Evolutionary conservation across 2,888 invertebrate species (phyloP).

Genomic region (Dyspetes luteomarginatus): DNA sequence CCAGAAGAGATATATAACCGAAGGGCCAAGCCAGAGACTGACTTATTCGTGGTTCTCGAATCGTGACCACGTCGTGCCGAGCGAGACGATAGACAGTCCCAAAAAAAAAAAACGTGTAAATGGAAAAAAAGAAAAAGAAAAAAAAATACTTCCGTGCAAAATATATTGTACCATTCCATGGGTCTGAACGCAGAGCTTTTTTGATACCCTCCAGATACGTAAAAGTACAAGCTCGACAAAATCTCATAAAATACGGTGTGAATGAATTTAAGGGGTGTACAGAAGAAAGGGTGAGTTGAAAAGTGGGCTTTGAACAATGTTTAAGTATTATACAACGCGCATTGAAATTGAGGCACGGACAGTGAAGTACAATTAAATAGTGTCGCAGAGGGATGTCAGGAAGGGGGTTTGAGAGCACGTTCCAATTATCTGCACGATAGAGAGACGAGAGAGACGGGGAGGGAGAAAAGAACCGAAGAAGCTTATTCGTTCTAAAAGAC

Average conservation of each 20-base stretch:
- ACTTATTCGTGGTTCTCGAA: constrained; percentile 46
- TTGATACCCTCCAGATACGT: no score
- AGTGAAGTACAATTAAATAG: background rate
- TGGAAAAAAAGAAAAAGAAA: background rate
- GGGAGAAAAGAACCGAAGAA: no score
- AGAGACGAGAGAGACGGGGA: constrained; percentile 18
- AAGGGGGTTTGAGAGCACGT: constrained; percentile 70
- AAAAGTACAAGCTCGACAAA: no score
- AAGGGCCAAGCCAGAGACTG: constrained; percentile 38
- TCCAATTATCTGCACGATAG: constrained; percentile 76
- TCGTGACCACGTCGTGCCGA: constrained; percentile 30
- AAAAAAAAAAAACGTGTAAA: constrained; percentile 4
- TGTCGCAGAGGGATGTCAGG: constrained; percentile 13
- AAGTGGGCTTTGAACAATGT: background rate
- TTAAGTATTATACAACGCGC: background rate
- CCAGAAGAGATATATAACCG: constrained; percentile 33
- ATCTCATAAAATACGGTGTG: no score
- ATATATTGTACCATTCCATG: no score
- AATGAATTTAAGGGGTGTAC: background rate
- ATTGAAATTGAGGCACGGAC: background rate
- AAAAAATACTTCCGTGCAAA: no score
- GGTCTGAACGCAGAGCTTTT: no score
- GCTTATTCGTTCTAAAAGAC: constrained; percentile 64
- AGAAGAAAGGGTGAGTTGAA: no score
- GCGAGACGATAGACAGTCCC: background rate